phyloP scores from a whole-genome alignment of 2,888 invertebrate genomes.

The Lacanobia wlatinum region DNA sequence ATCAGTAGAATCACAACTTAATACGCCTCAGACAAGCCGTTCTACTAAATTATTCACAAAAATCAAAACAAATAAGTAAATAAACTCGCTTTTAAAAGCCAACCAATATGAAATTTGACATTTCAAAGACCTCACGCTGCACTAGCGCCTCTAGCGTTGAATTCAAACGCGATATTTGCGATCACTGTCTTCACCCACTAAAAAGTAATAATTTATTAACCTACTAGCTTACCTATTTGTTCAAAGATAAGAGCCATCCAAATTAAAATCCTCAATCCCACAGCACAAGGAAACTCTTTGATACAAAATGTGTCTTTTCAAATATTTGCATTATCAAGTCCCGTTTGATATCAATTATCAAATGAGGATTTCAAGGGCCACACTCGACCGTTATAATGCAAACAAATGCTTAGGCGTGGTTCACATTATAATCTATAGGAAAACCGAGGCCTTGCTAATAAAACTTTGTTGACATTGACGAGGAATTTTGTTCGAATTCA shows the following conservation, averaged over 20 bases:
- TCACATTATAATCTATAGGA: slow-evolving; percentile 65
- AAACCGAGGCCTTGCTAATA: slow-evolving; percentile 69
- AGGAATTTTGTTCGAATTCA: slow-evolving; percentile 55
- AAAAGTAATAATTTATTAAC: background rate
- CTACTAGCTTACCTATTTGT: slow-evolving; percentile 1
- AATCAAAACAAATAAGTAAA: too few species aligned
- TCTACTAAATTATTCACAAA: too few species aligned
- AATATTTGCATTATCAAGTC: slow-evolving; percentile 80
- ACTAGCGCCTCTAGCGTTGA: too few species aligned
- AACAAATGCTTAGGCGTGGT: slow-evolving; percentile 78
- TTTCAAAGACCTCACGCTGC: too few species aligned
- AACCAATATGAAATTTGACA: too few species aligned
- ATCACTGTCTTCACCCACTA: background rate
- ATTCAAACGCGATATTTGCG: too few species aligned
- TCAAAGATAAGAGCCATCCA: slow-evolving; percentile 17
- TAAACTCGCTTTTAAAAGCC: too few species aligned
- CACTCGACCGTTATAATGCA: slow-evolving; percentile 80
- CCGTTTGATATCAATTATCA: slow-evolving; percentile 79
- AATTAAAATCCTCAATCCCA: slow-evolving; percentile 47
- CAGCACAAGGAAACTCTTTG: slow-evolving; percentile 78
- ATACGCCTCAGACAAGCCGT: too few species aligned
- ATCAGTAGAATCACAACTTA: too few species aligned
- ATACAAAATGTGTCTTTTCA: slow-evolving; percentile 73
- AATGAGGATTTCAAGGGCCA: slow-evolving; percentile 80
- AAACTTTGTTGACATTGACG: slow-evolving; percentile 59